Percentiles rank a stretch among this genome's conserved stretches.
Evolutionary conservation across 2,888 invertebrate genomes (phyloP).

Genomic region (Mythimna ferrago): DNA sequence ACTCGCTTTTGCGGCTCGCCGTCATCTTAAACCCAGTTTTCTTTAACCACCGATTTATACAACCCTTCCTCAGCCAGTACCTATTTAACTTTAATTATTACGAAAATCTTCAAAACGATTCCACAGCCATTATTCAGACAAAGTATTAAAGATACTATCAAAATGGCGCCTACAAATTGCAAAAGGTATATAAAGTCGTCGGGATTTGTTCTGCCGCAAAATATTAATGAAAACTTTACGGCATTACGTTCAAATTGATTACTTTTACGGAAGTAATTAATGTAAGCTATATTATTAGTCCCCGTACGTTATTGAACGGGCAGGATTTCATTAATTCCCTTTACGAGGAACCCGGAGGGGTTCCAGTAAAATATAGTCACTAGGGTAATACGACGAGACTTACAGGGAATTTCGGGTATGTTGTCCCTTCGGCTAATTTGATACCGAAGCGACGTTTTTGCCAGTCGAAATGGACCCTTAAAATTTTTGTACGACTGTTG

Average conservation of each 20-base stretch:
- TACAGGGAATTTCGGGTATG: constrained; percentile 62
- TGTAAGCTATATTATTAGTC: constrained; percentile 65
- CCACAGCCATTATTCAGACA: constrained; percentile 46
- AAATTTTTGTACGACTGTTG: constrained; percentile 41
- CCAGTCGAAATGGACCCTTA: constrained; percentile 39
- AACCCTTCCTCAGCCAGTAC: constrained; percentile 17
- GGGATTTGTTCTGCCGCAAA: constrained; percentile 41
- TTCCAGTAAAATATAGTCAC: constrained; percentile 69
- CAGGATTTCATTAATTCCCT: constrained; percentile 77
- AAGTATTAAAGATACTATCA: constrained; percentile 54
- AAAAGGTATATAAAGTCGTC: constrained; percentile 35
- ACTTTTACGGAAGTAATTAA: constrained; percentile 58
- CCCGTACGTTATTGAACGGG: constrained; percentile 60
- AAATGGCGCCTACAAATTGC: constrained; percentile 52
- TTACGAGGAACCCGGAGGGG: constrained; percentile 69
- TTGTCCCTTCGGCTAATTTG: constrained; percentile 69
- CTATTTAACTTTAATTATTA: constrained; percentile 52
- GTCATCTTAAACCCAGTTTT: constrained; percentile 25
- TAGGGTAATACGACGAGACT: constrained; percentile 62
- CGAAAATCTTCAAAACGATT: constrained; percentile 48
- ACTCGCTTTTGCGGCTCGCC: background rate
- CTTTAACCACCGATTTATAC: constrained; percentile 6
- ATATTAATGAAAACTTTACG: constrained; percentile 59
- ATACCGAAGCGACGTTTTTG: constrained; percentile 49
- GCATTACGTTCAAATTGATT: constrained; percentile 58